A percentile compares a stretch with the other conserved stretches of the same genome.
phyloP scores from a whole-genome alignment of 92 coral and sea anemone genomes.

The Porites evermanni region DNA sequence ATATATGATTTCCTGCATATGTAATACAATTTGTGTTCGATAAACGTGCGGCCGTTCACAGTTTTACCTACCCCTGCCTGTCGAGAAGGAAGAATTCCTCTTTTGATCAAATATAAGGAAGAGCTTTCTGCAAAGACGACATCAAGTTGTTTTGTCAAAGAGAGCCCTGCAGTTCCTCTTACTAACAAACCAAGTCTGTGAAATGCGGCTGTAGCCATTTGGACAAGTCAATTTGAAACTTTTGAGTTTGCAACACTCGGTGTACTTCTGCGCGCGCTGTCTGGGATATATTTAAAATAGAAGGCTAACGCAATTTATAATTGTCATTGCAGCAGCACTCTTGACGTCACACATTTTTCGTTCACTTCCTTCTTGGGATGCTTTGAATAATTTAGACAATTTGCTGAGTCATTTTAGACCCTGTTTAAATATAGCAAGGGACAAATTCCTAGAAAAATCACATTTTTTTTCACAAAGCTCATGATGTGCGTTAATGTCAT shows the following conservation, averaged over 20 bases:
- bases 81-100: slow-evolving; percentile 25
- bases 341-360: slow-evolving; percentile 16
- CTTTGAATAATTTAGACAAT: neutral
- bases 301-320: slow-evolving; percentile 36
- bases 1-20: neutral
- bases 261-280: neutral
- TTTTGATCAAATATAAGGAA: neutral
- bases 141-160: slow-evolving; percentile 6
- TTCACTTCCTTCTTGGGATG: neutral
- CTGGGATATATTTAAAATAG: neutral
- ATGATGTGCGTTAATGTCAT: no score
- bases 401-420: slow-evolving; percentile 10
- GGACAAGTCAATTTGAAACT: neutral
- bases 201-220: slow-evolving; percentile 47
- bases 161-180: neutral
- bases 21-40: neutral
- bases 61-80: slow-evolving; percentile 21
- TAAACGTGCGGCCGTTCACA: neutral
- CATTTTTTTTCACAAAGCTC: no score
- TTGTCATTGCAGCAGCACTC: slow-evolving; percentile 26
- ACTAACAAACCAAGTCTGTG: slow-evolving; percentile 19
- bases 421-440: neutral
- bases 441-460: neutral
- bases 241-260: neutral
- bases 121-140: slow-evolving; percentile 15